phyloP scores from a whole-genome alignment of 2,888 invertebrate genomes.

The Chrysolina haemoptera region DNA sequence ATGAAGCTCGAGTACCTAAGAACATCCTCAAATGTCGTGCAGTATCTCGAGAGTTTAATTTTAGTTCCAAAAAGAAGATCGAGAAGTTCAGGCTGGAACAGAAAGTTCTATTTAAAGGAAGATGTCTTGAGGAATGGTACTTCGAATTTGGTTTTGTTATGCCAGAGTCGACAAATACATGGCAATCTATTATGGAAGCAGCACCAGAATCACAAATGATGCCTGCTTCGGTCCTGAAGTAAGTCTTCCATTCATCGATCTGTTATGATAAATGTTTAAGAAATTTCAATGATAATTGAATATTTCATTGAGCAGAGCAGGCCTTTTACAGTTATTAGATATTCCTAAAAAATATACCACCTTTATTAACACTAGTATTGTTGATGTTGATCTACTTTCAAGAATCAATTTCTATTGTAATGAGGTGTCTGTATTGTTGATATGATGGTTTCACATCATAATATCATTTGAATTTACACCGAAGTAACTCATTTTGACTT shows the following conservation, averaged over 20 bases:
- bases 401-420: too few relatives aligned
- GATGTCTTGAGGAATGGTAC: constrained; percentile 98
- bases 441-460: too few relatives aligned
- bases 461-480: too few relatives aligned
- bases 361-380: neutral
- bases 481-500: too few relatives aligned
- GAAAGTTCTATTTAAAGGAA: constrained; percentile 84
- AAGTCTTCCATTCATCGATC: constrained; percentile 56
- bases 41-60: constrained; percentile 91
- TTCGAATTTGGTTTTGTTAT: constrained; percentile 99
- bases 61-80: constrained; percentile 89
- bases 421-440: too few relatives aligned
- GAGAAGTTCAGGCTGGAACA: constrained; percentile 97
- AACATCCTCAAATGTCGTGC: constrained; percentile 94
- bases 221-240: constrained; percentile 99
- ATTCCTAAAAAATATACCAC: neutral
- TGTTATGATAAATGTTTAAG: constrained; percentile 17
- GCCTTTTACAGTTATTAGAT: too few relatives aligned
- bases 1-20: constrained; percentile 98
- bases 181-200: constrained; percentile 99
- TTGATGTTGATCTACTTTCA: too few relatives aligned
- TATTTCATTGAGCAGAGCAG: too few relatives aligned
- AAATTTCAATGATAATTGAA: too few relatives aligned
- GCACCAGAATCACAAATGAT: constrained; percentile 99
- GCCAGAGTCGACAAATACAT: constrained; percentile 98